Evolutionary conservation across 2,797 vertebrate species (phyloP), one percentile per base, ranked within the genome.

Genomic region (Scleropages formosus): DNA sequence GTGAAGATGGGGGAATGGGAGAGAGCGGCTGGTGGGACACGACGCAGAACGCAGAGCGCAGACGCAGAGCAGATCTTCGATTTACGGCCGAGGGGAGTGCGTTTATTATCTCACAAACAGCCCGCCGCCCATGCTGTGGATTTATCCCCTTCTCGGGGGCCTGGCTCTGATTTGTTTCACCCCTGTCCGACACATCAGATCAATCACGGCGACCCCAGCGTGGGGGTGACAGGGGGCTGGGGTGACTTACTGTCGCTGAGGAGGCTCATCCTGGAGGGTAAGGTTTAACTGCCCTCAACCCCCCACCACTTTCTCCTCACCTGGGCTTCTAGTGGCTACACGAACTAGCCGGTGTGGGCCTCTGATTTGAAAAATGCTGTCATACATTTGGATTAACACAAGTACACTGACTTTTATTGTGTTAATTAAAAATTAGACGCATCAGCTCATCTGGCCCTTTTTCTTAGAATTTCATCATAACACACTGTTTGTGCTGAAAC

Each of bases 91-190:
- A 65, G 75, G 73, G 77, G 76, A 86, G 88, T 88, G 85, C 84
- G 89, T 91, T 90, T 91, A 91, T 91, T 90, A 89, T 91, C 90
- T 88, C 78, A 83, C 84, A 86, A 87, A 87, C 85, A 85, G 86
- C 80, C 81, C 77, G 75, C 82, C 85, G 85, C 84, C 88, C 82
- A 84, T 85, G 85, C 80, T 59, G 4, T 83, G 86, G 86, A 91
- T 92, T 89, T 89, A 91, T 92, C 85, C 86, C 88, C 86, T 83
- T 84, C 67, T 88, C 86, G 83, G 83, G 79, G 84, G 82, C 70
- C 78, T 73, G 67, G 65, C 24, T 86, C 86, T 91, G 89, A 91
- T 92, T 91, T 90, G 89, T 91, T 86, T 89, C 73, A 81, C 78
- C 80, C 84, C 82, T 83, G 63, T 16, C 72, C 46, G 49, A 71